These are phyloP conservation scores for Yasuhikotakia modesta DNA, from an alignment of 2,797 vertebrate species.

Conservation along the genomic window DNA sequence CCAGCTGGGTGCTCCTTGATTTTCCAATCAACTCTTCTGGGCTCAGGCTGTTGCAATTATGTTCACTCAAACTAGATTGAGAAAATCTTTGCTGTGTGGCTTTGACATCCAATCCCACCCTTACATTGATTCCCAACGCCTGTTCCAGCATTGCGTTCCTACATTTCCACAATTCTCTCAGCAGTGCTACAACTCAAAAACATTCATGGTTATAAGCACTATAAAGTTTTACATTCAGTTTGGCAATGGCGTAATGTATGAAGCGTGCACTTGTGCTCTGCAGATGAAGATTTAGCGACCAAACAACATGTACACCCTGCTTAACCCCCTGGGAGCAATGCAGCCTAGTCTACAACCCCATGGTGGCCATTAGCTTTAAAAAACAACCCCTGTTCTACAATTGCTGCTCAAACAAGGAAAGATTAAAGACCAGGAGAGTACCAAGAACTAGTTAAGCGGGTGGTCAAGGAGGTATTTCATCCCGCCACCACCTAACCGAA, in stretches of 20 bases:
- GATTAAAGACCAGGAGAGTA: neutral
- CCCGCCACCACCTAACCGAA: neutral
- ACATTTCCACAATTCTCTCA: conserved; percentile 6
- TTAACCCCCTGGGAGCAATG: neutral
- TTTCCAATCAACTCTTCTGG: conserved; percentile 48
- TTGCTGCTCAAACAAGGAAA: neutral
- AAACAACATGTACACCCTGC: conserved; percentile 2
- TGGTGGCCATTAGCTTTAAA: conserved; percentile 7
- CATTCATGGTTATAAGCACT: conserved; percentile 8
- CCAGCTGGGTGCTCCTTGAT: conserved; percentile 39
- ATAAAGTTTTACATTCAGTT: conserved; percentile 41
- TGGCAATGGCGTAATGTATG: conserved; percentile 25
- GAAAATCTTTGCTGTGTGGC: conserved; percentile 45
- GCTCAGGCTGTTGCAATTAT: conserved; percentile 39
- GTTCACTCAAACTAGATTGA: conserved; percentile 38
- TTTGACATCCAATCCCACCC: conserved; percentile 34
- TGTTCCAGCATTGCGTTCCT: conserved; percentile 17
- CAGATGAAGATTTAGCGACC: conserved; percentile 5
- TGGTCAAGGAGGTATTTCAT: neutral
- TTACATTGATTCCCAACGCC: conserved; percentile 36
- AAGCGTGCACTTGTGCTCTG: neutral
- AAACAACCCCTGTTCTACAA: conserved; percentile 15
- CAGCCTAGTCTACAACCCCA: conserved; percentile 12
- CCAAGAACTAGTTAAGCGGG: conserved; percentile 5
- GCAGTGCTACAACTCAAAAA: conserved; percentile 4